phyloP scores from a whole-genome alignment of 2,113 vertebrate genomes.

The Coryphaenoides rupestris region DNA sequence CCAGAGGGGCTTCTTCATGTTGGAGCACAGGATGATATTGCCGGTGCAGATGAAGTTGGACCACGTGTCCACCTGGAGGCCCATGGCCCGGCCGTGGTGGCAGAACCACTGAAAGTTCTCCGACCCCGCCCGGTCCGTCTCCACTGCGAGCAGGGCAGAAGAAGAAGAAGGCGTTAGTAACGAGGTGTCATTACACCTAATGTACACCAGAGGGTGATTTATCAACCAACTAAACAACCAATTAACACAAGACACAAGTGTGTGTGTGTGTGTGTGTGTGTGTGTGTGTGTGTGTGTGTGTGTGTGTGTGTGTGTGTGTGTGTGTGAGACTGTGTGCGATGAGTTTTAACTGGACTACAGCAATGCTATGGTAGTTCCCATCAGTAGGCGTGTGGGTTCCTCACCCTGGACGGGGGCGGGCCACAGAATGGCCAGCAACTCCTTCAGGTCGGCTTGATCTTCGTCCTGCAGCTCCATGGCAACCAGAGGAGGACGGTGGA shows the following conservation, averaged over 20 bases:
- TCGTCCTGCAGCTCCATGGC: conserved; percentile 51
- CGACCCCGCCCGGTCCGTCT: conserved; percentile 34
- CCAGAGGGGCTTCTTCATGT: conserved; percentile 71
- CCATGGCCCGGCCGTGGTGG: conserved; percentile 59
- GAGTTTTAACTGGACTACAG: background rate
- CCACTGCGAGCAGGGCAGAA: conserved; percentile 18
- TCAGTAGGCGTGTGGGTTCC: background rate
- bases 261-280: too few species aligned
- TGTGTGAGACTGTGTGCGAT: too few species aligned
- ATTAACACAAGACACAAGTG: too few species aligned
- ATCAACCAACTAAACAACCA: too few species aligned
- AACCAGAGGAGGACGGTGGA: conserved; percentile 63
- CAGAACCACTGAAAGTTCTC: conserved; percentile 72
- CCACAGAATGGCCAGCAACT: conserved; percentile 67
- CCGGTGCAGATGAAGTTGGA: conserved; percentile 53
- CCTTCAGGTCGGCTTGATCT: conserved; percentile 55
- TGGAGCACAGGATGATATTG: conserved; percentile 69
- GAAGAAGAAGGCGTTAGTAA: too few species aligned
- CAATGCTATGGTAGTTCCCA: too few species aligned
- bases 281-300: too few species aligned
- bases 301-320: too few species aligned
- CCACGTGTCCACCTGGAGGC: conserved; percentile 56
- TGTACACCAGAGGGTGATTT: too few species aligned
- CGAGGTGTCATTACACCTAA: too few species aligned
- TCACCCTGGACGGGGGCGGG: conserved; percentile 40